These are phyloP conservation scores for Thinocorus orbignyianus DNA, from an alignment of 2,113 vertebrate species.

Conservation along the genomic window DNA sequence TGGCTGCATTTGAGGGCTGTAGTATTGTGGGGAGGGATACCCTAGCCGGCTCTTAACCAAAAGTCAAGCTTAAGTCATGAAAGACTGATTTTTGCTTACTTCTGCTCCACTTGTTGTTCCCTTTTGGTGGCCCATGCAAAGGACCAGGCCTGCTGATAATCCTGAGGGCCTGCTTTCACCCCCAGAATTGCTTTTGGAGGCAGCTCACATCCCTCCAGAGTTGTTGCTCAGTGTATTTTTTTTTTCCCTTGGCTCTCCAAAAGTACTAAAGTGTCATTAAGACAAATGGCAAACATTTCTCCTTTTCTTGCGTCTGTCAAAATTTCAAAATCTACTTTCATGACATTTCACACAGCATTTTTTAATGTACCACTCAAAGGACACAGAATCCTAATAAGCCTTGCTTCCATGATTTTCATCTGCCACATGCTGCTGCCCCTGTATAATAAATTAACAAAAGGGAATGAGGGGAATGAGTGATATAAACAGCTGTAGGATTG, in stretches of 20 bases:
- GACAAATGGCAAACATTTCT: constrained; percentile 48
- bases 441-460: constrained; percentile 11
- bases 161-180: not conserved
- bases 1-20: not conserved
- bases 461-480: not conserved
- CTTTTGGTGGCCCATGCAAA: not conserved
- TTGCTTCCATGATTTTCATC: constrained; percentile 27
- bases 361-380: not conserved
- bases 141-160: not conserved
- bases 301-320: constrained; percentile 39
- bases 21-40: not conserved
- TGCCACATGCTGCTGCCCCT: not conserved
- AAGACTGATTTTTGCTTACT: not conserved
- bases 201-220: not conserved
- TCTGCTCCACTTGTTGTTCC: not conserved
- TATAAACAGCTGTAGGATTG: not conserved
- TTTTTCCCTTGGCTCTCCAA: not conserved
- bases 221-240: not conserved
- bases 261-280: constrained; percentile 28
- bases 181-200: not conserved
- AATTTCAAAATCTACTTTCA: constrained; percentile 36
- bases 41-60: not conserved
- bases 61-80: not conserved
- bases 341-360: constrained; percentile 62
- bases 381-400: constrained; percentile 30